phyloP scores from a whole-genome alignment of 1,140 invertebrate species.

The Acromyrmex heyeri region DNA sequence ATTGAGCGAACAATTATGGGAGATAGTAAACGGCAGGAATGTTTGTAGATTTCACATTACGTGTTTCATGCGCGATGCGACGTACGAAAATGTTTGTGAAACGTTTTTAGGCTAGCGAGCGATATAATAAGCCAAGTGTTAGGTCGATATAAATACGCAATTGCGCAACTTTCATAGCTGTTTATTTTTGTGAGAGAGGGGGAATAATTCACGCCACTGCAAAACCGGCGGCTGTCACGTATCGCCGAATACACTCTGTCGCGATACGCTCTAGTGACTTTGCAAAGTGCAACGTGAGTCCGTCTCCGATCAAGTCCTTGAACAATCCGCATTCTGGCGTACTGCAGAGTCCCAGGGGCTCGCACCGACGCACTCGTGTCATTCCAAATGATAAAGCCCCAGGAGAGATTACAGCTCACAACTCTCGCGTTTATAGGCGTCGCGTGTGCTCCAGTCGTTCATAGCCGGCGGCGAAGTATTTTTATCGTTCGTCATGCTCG shows the following conservation, averaged over 20 bases:
- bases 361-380: neutral
- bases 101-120: neutral
- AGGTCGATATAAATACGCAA: slow-evolving; percentile 31
- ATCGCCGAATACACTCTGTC: slow-evolving; percentile 21
- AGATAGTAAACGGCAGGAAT: neutral
- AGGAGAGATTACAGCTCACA: neutral
- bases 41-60: neutral
- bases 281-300: slow-evolving; percentile 5
- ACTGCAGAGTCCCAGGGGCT: neutral
- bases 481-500: neutral
- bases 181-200: slow-evolving; percentile 30
- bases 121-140: neutral
- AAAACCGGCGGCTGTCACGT: slow-evolving; percentile 23
- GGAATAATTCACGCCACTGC: slow-evolving; percentile 19
- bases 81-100: neutral
- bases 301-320: slow-evolving; percentile 31
- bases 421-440: neutral
- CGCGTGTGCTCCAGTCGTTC: neutral
- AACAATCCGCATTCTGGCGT: slow-evolving; percentile 28
- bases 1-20: neutral
- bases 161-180: slow-evolving; percentile 33
- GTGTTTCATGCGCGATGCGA: neutral
- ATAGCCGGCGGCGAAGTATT: neutral
- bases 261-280: slow-evolving; percentile 37
- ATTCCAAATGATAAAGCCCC: neutral